A percentile compares a stretch with the other conserved stretches of the same genome.
phyloP scores from a whole-genome alignment of 1,140 invertebrate species.

The Drosophila sp. region DNA sequence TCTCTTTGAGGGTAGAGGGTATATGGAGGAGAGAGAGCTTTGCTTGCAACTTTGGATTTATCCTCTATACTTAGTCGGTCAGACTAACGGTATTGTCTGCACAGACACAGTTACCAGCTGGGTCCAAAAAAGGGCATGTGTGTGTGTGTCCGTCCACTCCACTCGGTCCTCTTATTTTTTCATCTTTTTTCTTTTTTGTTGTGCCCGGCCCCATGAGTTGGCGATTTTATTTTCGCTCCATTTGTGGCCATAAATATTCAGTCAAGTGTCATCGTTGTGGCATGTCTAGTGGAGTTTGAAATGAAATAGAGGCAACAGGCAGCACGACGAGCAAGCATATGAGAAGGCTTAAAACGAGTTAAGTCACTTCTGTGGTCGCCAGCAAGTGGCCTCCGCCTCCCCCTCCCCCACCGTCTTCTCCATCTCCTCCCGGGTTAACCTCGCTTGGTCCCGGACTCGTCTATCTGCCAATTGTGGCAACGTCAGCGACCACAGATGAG shows the following conservation, averaged over 20 bases:
- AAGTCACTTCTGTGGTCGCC: conserved; percentile 78
- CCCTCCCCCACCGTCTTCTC: conserved; percentile 24
- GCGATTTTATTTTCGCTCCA: conserved; percentile 81
- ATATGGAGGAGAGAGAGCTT: not conserved
- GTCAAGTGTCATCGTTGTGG: conserved; percentile 78
- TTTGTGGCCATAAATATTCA: conserved; percentile 81
- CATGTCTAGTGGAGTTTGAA: conserved; percentile 77
- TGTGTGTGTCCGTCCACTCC: conserved; percentile 53
- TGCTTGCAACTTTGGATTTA: not conserved
- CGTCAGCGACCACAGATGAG: conserved; percentile 42
- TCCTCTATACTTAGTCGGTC: conserved; percentile 45
- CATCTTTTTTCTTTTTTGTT: conserved; percentile 22
- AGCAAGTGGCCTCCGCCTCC: conserved; percentile 66
- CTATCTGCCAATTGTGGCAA: conserved; percentile 51
- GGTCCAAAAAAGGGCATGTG: conserved; percentile 72
- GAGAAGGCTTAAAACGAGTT: conserved; percentile 76
- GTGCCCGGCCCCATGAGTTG: conserved; percentile 68
- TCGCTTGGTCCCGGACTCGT: conserved; percentile 34
- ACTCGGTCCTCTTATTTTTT: conserved; percentile 21
- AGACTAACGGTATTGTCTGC: conserved; percentile 62
- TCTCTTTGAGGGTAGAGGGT: not conserved
- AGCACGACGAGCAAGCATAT: conserved; percentile 30
- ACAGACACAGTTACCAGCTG: conserved; percentile 44
- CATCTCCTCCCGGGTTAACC: not conserved
- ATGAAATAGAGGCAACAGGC: conserved; percentile 70